phyloP scores from a whole-genome alignment of 2,888 invertebrate species.

The Ceratothoa steindachneri region DNA sequence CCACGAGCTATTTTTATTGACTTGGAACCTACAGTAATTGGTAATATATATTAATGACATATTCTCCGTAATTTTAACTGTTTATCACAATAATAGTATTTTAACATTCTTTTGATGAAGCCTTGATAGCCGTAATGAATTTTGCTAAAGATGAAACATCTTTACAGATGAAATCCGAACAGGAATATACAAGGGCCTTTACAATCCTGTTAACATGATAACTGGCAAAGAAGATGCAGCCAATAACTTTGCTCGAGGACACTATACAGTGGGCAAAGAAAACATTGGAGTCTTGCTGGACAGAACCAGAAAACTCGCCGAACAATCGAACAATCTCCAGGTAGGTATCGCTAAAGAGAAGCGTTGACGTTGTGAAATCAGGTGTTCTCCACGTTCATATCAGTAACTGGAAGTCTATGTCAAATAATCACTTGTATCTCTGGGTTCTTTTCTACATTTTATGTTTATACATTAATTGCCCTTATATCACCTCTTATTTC shows the following conservation, averaged over 20 bases:
- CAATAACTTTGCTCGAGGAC: slow-evolving; percentile 47
- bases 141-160: not conserved
- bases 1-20: no score
- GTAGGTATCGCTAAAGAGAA: slow-evolving; percentile 13
- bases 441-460: not conserved
- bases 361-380: not conserved
- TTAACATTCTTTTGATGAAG: no score
- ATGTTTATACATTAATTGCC: no score
- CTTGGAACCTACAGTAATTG: no score
- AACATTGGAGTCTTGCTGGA: slow-evolving; percentile 42
- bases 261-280: slow-evolving; percentile 47
- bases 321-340: slow-evolving; percentile 35
- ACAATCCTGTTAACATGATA: slow-evolving; percentile 34
- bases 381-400: not conserved
- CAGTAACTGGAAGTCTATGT: no score
- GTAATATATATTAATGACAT: no score
- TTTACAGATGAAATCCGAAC: slow-evolving; percentile 43
- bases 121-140: not conserved
- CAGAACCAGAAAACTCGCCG: slow-evolving; percentile 31
- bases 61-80: no score
- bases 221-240: slow-evolving; percentile 47
- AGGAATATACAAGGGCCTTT: slow-evolving; percentile 38
- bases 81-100: no score
- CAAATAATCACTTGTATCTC: no score
- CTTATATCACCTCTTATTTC: no score